Evolutionary conservation across 2,888 invertebrate species (phyloP).

Genomic region (Caenorhabditis panamensis): DNA sequence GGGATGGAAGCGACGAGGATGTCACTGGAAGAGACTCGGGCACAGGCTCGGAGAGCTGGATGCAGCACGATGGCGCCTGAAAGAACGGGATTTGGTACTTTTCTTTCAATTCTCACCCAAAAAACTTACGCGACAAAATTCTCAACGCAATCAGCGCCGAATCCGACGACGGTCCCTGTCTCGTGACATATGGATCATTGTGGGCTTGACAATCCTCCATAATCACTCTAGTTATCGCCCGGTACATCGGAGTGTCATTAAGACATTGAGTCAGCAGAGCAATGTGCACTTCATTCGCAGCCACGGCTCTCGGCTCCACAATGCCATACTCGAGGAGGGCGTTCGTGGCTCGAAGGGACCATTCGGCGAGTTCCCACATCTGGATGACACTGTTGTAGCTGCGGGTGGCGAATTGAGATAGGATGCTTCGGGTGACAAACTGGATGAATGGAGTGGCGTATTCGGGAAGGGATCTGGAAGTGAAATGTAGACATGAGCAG

Average conservation of each 20-base stretch:
- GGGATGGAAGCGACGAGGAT: conserved; percentile 73
- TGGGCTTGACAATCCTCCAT: conserved; percentile 70
- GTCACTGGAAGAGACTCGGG: conserved; percentile 69
- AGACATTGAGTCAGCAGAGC: conserved; percentile 73
- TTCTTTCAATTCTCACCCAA: not conserved
- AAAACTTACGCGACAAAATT: conserved; percentile 50
- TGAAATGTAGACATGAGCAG: too few relatives aligned
- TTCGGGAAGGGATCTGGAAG: conserved; percentile 55
- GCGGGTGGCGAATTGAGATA: conserved; percentile 71
- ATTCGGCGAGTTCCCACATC: conserved; percentile 77
- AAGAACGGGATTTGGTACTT: conserved; percentile 27
- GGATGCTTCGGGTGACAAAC: conserved; percentile 71
- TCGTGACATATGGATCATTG: conserved; percentile 46
- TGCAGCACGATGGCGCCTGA: conserved; percentile 69
- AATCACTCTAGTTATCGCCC: conserved; percentile 67
- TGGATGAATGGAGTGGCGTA: conserved; percentile 71
- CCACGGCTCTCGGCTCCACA: conserved; percentile 72
- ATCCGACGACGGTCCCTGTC: conserved; percentile 60
- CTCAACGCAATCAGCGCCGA: conserved; percentile 64
- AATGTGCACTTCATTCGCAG: conserved; percentile 59
- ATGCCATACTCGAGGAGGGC: conserved; percentile 72
- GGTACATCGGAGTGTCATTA: conserved; percentile 75
- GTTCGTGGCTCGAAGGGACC: conserved; percentile 70
- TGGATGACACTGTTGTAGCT: conserved; percentile 74
- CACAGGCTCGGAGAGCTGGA: conserved; percentile 65